phyloP scores from a whole-genome alignment of 1,140 invertebrate species.

The Anadara kagoshimensis region DNA sequence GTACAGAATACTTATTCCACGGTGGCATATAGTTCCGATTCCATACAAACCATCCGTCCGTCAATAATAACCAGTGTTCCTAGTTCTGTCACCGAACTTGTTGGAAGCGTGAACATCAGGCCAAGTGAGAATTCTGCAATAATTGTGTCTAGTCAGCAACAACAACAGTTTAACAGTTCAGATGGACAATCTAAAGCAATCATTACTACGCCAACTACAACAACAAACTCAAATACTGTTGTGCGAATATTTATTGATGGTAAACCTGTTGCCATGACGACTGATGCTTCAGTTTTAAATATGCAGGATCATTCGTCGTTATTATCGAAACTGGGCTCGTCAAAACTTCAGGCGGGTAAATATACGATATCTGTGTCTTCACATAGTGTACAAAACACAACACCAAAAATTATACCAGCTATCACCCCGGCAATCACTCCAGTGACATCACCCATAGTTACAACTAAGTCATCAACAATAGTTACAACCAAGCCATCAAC shows the following conservation, averaged over 20 bases:
- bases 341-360: conserved; percentile 36
- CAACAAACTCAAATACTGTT: conserved; percentile 26
- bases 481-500: too few relatives aligned
- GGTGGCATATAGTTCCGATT: too few relatives aligned
- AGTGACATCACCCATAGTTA: too few relatives aligned
- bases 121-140: neutral
- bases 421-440: neutral
- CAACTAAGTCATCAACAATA: too few relatives aligned
- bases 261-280: conserved; percentile 44
- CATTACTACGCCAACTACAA: neutral
- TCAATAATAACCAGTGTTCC: too few relatives aligned
- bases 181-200: neutral
- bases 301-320: conserved; percentile 26
- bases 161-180: neutral
- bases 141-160: neutral
- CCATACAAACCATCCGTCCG: too few relatives aligned
- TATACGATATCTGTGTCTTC: conserved; percentile 36
- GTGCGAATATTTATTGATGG: conserved; percentile 43
- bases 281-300: conserved; percentile 34
- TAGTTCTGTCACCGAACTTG: too few relatives aligned
- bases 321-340: conserved; percentile 20
- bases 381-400: conserved; percentile 21
- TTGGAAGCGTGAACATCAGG: too few relatives aligned
- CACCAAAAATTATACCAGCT: neutral
- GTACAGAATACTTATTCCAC: too few relatives aligned